phyloP scores from a whole-genome alignment of 1,140 invertebrate species.

The Drosophila persimilis region DNA sequence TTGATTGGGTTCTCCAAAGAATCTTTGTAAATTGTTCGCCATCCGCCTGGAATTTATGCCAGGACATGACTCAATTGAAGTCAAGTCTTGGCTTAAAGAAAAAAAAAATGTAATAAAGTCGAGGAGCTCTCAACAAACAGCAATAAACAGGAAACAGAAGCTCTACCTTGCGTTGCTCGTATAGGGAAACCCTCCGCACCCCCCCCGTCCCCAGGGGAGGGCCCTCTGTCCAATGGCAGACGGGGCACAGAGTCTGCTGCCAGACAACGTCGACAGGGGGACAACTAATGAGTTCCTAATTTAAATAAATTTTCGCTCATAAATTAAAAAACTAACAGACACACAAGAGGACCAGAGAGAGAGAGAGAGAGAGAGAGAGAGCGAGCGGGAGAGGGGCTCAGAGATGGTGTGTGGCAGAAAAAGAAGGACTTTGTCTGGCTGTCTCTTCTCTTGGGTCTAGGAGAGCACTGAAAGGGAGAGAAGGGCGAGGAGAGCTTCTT shows the following conservation, averaged over 20 bases:
- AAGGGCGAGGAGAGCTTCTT: no score
- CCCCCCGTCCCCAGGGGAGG: not conserved
- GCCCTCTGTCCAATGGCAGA: conserved; percentile 14
- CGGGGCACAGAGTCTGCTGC: not conserved
- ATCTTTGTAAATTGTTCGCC: conserved; percentile 37
- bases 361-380: conserved; percentile 29
- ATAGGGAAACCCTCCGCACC: not conserved
- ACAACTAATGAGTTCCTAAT: conserved; percentile 82
- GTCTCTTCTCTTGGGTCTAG: no score
- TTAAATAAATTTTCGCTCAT: conserved; percentile 82
- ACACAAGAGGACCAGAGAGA: conserved; percentile 21
- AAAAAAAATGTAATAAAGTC: conserved; percentile 69
- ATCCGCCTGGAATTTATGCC: conserved; percentile 45
- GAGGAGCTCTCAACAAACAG: conserved; percentile 42
- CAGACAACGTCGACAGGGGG: conserved; percentile 45
- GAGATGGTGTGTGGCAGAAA: no score
- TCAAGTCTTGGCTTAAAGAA: conserved; percentile 36
- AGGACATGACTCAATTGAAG: conserved; percentile 71
- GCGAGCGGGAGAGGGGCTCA: not conserved
- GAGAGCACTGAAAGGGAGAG: no score
- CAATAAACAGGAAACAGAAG: conserved; percentile 62
- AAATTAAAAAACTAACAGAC: conserved; percentile 78
- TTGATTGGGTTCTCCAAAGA: conserved; percentile 59
- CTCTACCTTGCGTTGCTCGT: conserved; percentile 4
- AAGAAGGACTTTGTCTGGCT: no score